These are phyloP conservation scores for Nemotelus pantherinus DNA, from an alignment of 2,888 invertebrate species.

Conservation along the genomic window DNA sequence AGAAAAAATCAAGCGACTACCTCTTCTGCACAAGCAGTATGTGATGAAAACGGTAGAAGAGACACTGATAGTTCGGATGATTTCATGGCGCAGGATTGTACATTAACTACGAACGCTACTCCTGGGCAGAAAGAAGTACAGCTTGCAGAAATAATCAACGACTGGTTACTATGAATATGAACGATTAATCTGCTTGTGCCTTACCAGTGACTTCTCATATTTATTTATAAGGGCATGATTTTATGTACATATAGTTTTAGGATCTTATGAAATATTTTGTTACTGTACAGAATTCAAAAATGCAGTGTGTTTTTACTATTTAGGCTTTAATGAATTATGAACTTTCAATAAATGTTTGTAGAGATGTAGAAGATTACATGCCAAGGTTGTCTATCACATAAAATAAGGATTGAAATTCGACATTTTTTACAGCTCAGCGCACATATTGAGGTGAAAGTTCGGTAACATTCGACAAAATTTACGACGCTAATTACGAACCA, in stretches of 20 bases:
- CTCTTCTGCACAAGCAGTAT: conserved; percentile 1
- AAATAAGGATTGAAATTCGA: too few relatives aligned
- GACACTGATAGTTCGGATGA: conserved; percentile 19
- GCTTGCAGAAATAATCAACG: not conserved
- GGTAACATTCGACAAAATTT: too few relatives aligned
- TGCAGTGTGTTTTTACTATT: too few relatives aligned
- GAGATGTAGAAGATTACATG: too few relatives aligned
- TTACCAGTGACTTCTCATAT: not conserved
- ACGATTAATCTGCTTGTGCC: not conserved
- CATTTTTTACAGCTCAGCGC: too few relatives aligned
- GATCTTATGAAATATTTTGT: not conserved
- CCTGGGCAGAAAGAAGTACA: not conserved
- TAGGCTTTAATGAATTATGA: too few relatives aligned
- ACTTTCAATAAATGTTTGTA: too few relatives aligned
- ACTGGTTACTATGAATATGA: conserved; percentile 17
- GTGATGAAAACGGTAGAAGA: conserved; percentile 24
- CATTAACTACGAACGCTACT: conserved; percentile 18
- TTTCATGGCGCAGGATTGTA: not conserved
- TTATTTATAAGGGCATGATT: too few relatives aligned
- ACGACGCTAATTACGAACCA: too few relatives aligned
- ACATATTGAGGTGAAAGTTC: too few relatives aligned
- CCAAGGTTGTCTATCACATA: too few relatives aligned
- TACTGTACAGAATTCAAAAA: too few relatives aligned
- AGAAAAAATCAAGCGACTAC: not conserved
- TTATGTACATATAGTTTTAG: not conserved